Conservation (phyloP, 35 echinoderm and acorn worm genomes). For the Anneissia japonica region DNA sequence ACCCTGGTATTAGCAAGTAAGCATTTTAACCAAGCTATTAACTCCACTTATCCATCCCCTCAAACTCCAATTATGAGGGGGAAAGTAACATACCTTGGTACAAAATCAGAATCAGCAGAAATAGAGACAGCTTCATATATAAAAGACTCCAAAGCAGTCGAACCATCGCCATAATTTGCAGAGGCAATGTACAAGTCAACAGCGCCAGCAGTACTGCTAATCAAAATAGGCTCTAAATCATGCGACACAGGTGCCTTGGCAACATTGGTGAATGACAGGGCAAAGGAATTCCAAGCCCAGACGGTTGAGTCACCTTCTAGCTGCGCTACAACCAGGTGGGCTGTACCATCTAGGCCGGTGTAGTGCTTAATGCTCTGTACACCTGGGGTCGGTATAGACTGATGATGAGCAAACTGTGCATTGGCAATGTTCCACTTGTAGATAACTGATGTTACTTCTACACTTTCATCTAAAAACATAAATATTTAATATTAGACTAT, state of each 20-base stretch:
- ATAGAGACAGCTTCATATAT: constrained; percentile 43
- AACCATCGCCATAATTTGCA: constrained; percentile 48
- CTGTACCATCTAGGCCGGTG: constrained; percentile 34
- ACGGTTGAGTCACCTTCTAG: constrained; percentile 41
- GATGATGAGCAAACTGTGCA: constrained; percentile 44
- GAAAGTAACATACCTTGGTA: constrained; percentile 53
- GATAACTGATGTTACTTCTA: constrained; percentile 56
- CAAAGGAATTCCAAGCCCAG: constrained; percentile 73
- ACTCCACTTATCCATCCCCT: no score
- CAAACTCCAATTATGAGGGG: no score
- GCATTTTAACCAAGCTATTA: no score
- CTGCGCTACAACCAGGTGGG: constrained; percentile 59
- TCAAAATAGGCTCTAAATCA: constrained; percentile 10
- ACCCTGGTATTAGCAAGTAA: no score
- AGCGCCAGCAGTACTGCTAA: constrained; percentile 10
- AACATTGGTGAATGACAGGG: constrained; percentile 25
- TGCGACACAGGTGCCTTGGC: constrained; percentile 22
- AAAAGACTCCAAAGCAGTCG: background rate
- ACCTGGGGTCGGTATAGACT: constrained; percentile 61
- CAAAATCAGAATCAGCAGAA: constrained; percentile 49
- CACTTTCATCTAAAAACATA: constrained; percentile 28
- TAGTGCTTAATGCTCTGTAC: constrained; percentile 55
- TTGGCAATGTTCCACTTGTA: constrained; percentile 62
- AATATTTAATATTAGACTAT: no score
- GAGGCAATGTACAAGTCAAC: constrained; percentile 27